A percentile compares a stretch with the other conserved stretches of the same genome.
Conservation (phyloP, 2,113 vertebrate species). For the Entomyzon cyanotis region DNA sequence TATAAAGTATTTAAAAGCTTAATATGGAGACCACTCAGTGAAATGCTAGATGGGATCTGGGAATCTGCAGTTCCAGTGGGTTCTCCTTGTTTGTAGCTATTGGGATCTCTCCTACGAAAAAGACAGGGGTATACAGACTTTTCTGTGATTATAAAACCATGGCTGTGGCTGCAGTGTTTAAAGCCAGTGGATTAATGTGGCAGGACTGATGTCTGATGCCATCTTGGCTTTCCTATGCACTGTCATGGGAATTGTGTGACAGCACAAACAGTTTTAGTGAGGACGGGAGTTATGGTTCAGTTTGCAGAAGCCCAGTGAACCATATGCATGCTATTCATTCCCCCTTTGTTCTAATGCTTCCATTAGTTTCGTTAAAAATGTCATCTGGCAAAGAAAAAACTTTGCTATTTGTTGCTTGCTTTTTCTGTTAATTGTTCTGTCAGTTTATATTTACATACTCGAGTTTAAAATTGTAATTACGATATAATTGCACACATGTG, state of each 20-base stretch:
- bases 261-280: background rate
- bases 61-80: background rate
- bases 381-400: background rate
- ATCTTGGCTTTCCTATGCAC: accelerated
- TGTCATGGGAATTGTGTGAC: background rate
- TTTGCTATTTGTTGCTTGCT: background rate
- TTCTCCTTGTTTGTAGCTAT: accelerated
- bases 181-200: background rate
- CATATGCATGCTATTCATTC: background rate
- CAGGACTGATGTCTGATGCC: background rate
- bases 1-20: accelerated
- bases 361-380: background rate
- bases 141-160: background rate
- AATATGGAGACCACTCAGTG: accelerated
- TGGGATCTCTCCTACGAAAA: background rate
- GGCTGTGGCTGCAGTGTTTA: background rate
- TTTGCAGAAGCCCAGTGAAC: background rate
- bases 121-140: accelerated
- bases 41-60: too few species aligned
- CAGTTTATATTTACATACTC: background rate
- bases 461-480: background rate
- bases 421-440: conserved; percentile 7
- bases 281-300: background rate
- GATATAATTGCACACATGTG: conserved; percentile 24
- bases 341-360: background rate